phyloP scores from a whole-genome alignment of 2,888 invertebrate species.

The Protodeltote pygarga region DNA sequence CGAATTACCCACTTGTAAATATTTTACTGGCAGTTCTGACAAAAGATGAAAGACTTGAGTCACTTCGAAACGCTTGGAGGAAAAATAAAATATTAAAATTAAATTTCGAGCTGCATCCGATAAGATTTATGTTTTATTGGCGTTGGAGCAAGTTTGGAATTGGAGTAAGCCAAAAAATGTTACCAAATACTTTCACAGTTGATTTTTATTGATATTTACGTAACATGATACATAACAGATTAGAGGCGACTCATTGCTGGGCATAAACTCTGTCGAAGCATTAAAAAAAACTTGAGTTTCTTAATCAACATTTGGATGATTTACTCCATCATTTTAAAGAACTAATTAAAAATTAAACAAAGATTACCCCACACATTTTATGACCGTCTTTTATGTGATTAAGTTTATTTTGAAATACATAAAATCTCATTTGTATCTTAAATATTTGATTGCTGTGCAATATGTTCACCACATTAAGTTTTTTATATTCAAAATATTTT shows the following conservation, averaged over 20 bases:
- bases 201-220: no score
- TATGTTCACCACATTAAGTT: slow-evolving; percentile 14
- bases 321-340: no score
- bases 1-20: slow-evolving; percentile 38
- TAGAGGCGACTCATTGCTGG: no score
- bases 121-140: background rate
- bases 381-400: slow-evolving; percentile 7
- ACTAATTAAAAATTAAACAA: no score
- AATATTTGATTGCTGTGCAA: slow-evolving; percentile 11
- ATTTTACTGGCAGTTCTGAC: slow-evolving; percentile 23
- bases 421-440: background rate
- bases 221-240: no score
- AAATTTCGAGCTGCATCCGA: background rate
- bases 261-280: no score
- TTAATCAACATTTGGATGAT: no score
- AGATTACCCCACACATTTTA: slow-evolving; percentile 4
- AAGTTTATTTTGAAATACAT: slow-evolving; percentile 6
- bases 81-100: slow-evolving; percentile 1
- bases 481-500: slow-evolving; percentile 43
- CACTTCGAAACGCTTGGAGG: slow-evolving; percentile 12
- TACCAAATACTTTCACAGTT: no score
- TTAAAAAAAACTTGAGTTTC: no score
- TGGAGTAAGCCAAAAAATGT: no score
- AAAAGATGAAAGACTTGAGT: slow-evolving; percentile 29
- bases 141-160: no score